Percentiles rank a stretch among this genome's conserved stretches.
phyloP scores from a whole-genome alignment of 2,113 vertebrate species.

The Microcebus griseorufus region DNA sequence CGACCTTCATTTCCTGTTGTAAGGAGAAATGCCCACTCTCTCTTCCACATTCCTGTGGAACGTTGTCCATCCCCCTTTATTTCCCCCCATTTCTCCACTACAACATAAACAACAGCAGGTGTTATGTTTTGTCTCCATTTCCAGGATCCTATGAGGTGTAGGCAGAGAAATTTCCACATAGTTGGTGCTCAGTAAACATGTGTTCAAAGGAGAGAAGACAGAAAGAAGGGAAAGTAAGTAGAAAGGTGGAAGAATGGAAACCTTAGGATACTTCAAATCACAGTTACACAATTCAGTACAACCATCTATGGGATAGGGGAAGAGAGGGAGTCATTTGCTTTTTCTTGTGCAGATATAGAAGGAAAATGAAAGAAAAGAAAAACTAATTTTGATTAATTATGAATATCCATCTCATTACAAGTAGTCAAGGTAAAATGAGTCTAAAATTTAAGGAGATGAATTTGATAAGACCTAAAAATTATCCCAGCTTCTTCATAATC shows the following conservation, averaged over 20 bases:
- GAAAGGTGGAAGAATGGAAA: neutral
- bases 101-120: neutral
- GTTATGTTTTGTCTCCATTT: neutral
- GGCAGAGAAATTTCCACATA: neutral
- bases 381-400: neutral
- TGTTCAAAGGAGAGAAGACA: neutral
- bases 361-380: neutral
- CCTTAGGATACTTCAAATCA: neutral
- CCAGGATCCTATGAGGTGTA: neutral
- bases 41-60: neutral
- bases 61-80: neutral
- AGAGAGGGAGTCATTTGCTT: neutral
- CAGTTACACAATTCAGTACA: neutral
- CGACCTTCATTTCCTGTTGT: neutral
- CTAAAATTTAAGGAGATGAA: neutral
- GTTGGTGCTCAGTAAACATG: neutral
- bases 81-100: neutral
- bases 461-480: neutral
- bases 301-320: too few species aligned
- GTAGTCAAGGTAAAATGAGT: neutral
- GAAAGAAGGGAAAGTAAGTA: neutral
- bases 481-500: neutral
- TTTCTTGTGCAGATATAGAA: neutral
- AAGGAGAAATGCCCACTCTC: neutral
- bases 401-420: neutral